Conservation (phyloP, 2,888 invertebrate genomes). For the Ephialtes manifestator region DNA sequence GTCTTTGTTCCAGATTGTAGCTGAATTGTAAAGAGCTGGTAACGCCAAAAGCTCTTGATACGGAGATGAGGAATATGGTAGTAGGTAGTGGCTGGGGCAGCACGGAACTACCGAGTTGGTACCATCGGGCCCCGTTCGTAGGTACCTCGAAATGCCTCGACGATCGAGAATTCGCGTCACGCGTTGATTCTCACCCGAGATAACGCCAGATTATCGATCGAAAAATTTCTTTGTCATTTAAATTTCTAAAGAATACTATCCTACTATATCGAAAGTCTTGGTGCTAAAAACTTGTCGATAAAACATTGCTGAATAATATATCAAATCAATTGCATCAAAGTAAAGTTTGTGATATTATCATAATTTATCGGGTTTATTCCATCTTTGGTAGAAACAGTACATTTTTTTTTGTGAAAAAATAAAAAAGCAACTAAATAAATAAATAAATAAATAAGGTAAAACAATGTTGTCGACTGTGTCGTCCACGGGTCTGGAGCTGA, state of each 20-base stretch:
- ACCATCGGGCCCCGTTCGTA: background rate
- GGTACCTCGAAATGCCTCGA: conserved; percentile 60
- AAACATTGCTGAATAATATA: conserved; percentile 22
- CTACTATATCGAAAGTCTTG: conserved; percentile 49
- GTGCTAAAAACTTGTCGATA: conserved; percentile 33
- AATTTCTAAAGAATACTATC: conserved; percentile 30
- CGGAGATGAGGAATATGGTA: conserved; percentile 29
- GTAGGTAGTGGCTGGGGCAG: background rate
- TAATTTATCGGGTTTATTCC: conserved; percentile 26
- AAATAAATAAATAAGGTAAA: conserved; percentile 11
- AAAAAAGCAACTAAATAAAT: background rate
- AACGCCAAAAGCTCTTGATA: background rate
- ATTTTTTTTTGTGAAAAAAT: background rate
- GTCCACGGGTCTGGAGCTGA: conserved; percentile 78
- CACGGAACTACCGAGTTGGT: conserved; percentile 9
- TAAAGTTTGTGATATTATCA: conserved; percentile 12
- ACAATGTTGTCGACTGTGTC: conserved; percentile 81
- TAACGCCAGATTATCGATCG: conserved; percentile 45
- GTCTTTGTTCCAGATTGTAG: background rate
- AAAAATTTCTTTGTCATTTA: conserved; percentile 13
- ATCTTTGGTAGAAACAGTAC: background rate
- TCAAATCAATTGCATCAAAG: conserved; percentile 1
- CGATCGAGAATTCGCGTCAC: conserved; percentile 36
- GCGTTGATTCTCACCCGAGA: conserved; percentile 37
- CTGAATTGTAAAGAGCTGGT: background rate